A percentile compares a stretch with the other conserved stretches of the same genome.
Evolutionary conservation across 2,113 vertebrate genomes (phyloP).

Genomic region (Microtus ochrogaster): DNA sequence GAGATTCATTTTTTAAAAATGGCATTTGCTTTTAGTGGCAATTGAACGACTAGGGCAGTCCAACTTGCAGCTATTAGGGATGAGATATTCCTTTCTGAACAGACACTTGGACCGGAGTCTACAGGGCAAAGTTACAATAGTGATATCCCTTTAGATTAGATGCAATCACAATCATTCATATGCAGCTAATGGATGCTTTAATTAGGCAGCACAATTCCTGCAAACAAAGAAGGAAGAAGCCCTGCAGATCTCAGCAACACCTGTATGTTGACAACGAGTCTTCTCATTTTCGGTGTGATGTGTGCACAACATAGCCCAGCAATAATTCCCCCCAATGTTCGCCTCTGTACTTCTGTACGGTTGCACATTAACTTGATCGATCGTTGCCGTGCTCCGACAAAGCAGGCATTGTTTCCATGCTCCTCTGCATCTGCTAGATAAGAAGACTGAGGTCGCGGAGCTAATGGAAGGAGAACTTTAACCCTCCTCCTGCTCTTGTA

Average conservation of each 20-base stretch:
- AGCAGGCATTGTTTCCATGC: background rate
- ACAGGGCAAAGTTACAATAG: background rate
- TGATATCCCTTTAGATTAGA: constrained; percentile 29
- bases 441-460: background rate
- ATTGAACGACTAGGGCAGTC: constrained; percentile 7
- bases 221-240: background rate
- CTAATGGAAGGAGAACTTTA: background rate
- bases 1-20: constrained; percentile 11
- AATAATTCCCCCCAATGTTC: background rate
- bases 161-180: constrained; percentile 18
- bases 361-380: background rate
- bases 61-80: background rate
- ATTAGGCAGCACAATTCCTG: constrained; percentile 51
- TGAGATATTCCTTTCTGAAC: background rate
- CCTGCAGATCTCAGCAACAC: background rate
- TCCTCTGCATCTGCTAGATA: background rate
- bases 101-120: background rate
- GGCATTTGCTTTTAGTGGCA: constrained; percentile 31
- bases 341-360: background rate
- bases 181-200: background rate
- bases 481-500: background rate
- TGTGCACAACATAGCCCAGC: background rate
- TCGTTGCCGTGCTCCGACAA: background rate
- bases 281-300: background rate
- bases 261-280: background rate